Evolutionary conservation across 1,140 invertebrate genomes (phyloP).

Genomic region (Lasioglossum baleicum): DNA sequence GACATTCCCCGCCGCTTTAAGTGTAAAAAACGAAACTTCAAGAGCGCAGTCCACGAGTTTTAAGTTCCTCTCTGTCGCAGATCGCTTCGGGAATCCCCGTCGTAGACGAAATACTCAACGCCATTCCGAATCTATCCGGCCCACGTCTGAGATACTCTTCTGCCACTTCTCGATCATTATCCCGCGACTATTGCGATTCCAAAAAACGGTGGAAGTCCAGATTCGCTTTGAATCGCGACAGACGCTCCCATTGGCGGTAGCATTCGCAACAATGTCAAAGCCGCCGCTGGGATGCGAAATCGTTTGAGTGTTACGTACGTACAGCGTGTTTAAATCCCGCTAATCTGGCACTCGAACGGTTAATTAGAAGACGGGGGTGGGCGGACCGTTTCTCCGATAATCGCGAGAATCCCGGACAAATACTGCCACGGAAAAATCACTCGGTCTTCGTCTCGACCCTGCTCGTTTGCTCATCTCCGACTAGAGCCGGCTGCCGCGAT

Average conservation of each 20-base stretch:
- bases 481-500: slow-evolving; percentile 11
- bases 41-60: slow-evolving; percentile 24
- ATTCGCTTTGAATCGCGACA: too few relatives aligned
- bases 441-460: background rate
- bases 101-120: background rate
- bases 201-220: too few relatives aligned
- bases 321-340: too few relatives aligned
- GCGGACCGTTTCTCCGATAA: slow-evolving; percentile 4
- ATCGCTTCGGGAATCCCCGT: too few relatives aligned
- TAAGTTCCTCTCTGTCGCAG: slow-evolving; percentile 44
- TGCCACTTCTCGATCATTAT: background rate
- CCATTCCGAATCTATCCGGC: too few relatives aligned
- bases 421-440: slow-evolving; percentile 7
- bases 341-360: too few relatives aligned
- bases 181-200: background rate
- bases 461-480: slow-evolving; percentile 17
- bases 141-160: background rate
- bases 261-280: too few relatives aligned
- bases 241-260: too few relatives aligned
- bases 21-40: background rate
- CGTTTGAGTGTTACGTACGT: too few relatives aligned
- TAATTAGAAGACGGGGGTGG: background rate
- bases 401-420: background rate
- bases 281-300: too few relatives aligned
- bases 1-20: slow-evolving; percentile 21